These are phyloP conservation scores for Umimayanthus kanabou DNA, from an alignment of 92 coral and sea anemone species.

Conservation along the genomic window DNA sequence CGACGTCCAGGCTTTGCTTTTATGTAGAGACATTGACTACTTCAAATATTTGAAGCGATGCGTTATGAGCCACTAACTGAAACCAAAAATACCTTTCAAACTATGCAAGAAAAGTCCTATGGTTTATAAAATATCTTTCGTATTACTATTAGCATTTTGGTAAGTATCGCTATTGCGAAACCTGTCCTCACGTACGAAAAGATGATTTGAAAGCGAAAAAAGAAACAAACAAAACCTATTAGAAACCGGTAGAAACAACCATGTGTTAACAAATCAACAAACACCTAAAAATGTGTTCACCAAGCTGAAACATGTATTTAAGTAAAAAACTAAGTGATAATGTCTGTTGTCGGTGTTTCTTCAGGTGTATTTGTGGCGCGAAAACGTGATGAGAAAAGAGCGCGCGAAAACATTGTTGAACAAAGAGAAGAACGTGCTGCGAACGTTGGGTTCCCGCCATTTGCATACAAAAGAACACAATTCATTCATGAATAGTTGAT, in stretches of 20 bases:
- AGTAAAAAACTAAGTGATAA: background rate
- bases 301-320: background rate
- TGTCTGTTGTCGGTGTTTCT: background rate
- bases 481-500: slow-evolving; percentile 72
- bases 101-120: background rate
- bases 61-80: background rate
- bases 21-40: background rate
- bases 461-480: slow-evolving; percentile 55
- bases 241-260: background rate
- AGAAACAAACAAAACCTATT: too few species aligned
- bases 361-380: slow-evolving; percentile 27
- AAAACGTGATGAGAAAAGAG: slow-evolving; percentile 7
- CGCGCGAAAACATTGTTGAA: slow-evolving; percentile 38
- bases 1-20: too few species aligned
- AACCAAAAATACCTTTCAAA: background rate
- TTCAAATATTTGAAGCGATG: background rate
- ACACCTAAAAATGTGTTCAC: background rate
- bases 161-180: slow-evolving; percentile 10
- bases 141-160: background rate
- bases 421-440: slow-evolving; percentile 11
- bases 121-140: background rate
- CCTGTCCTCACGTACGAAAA: background rate
- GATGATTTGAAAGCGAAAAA: background rate
- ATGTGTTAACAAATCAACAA: background rate
- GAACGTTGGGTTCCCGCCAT: slow-evolving; percentile 58